These are phyloP conservation scores for Acanthococcus lagerstroemiae DNA, from an alignment of 2,888 invertebrate species.

Conservation along the genomic window DNA sequence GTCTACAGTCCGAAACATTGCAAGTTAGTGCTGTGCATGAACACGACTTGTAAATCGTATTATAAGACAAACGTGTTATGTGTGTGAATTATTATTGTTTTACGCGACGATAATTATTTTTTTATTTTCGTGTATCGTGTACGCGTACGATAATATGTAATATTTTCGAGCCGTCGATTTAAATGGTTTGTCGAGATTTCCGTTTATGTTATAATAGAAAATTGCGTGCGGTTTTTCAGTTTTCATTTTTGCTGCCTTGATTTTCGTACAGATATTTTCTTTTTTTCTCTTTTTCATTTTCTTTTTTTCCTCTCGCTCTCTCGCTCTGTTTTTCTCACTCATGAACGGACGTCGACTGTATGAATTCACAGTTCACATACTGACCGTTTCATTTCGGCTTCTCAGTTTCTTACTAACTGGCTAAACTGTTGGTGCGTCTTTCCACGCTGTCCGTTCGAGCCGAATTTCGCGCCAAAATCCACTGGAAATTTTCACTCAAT, in stretches of 20 bases:
- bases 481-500: too few relatives aligned
- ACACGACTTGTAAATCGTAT: slow-evolving; percentile 8
- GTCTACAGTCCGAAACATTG: slow-evolving; percentile 25
- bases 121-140: too few relatives aligned
- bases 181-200: too few relatives aligned
- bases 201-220: neutral
- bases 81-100: neutral
- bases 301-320: neutral
- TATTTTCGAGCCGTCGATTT: too few relatives aligned
- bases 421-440: slow-evolving; percentile 23
- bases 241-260: neutral
- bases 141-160: too few relatives aligned
- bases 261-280: too few relatives aligned
- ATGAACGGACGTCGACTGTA: slow-evolving; percentile 19
- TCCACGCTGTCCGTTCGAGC: slow-evolving; percentile 1
- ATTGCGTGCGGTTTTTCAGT: slow-evolving; percentile 6
- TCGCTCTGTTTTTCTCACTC: neutral
- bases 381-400: slow-evolving; percentile 14
- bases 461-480: slow-evolving; percentile 16
- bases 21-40: slow-evolving; percentile 23
- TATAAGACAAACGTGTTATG: neutral
- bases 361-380: slow-evolving; percentile 4
- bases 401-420: slow-evolving; percentile 24
- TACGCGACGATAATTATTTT: too few relatives aligned
- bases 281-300: neutral